phyloP scores from a whole-genome alignment of 2,888 invertebrate genomes.

The Dolomedes plantarius region DNA sequence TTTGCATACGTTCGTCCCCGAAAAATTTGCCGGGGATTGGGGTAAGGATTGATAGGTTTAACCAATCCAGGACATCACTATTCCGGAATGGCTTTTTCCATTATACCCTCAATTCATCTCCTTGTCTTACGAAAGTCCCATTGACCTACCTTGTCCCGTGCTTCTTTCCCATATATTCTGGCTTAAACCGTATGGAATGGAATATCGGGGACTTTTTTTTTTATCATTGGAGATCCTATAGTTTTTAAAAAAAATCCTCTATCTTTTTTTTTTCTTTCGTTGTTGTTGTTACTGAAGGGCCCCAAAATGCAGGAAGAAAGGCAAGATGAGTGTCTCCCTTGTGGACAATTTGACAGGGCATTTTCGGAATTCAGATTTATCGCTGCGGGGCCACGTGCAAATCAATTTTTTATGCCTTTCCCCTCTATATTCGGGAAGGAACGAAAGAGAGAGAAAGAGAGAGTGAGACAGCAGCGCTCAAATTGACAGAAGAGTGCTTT shows the following conservation, averaged over 20 bases:
- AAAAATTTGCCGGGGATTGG: constrained; percentile 18
- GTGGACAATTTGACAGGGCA: constrained; percentile 73
- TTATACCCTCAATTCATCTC: constrained; percentile 54
- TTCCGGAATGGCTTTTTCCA: constrained; percentile 37
- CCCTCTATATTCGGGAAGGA: not conserved
- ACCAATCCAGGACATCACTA: constrained; percentile 39
- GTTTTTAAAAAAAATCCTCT: too few relatives aligned
- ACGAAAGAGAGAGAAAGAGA: not conserved
- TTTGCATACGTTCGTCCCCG: constrained; percentile 45
- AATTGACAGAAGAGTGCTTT: constrained; percentile 66
- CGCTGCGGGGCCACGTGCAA: constrained; percentile 69
- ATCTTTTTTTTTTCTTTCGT: too few relatives aligned
- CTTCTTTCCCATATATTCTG: not conserved
- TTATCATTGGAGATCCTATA: constrained; percentile 34
- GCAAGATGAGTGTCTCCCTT: constrained; percentile 72
- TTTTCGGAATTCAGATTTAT: constrained; percentile 73
- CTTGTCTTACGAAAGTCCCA: constrained; percentile 25
- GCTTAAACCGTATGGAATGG: not conserved
- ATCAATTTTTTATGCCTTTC: constrained; percentile 71
- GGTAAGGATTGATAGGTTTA: constrained; percentile 58
- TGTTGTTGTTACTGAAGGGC: constrained; percentile 10
- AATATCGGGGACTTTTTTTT: constrained; percentile 12
- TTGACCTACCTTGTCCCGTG: constrained; percentile 34
- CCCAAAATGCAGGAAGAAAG: constrained; percentile 15
- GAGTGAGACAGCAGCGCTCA: constrained; percentile 50